Base-by-base conservation (phyloP, 1,140 invertebrate genomes). In the Coptotermes formosanus region DNA sequence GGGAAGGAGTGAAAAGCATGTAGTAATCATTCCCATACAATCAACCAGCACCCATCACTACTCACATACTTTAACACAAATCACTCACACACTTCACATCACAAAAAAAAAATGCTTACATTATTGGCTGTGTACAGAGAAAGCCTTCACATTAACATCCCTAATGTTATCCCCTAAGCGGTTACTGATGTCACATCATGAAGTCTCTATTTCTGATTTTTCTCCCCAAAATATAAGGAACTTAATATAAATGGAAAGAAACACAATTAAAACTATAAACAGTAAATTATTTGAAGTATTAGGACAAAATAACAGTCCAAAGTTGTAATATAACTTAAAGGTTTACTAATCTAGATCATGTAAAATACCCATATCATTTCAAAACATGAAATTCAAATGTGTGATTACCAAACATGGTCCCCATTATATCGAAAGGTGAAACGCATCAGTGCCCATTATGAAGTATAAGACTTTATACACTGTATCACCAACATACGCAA, bases 41-140 rank as follows among this genome's bases (percentile, higher is more conserved):
- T 12, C 52, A 55, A 21, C 21, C 52, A 55, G 14, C 52, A 55
- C 4, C 14, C 52, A 19, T 55, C 52, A 55, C 3, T 55, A 55
- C 52, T 55, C 52, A 30, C 83, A 84, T 38, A 38, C 38, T 38
- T 2, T 38, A 38, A 38, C 38, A 38, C 38, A 2, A 38, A 38
- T 38, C 38, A 55, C 52, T 55, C 52, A 30, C 83, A 84, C 48
- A 52, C 44, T 52, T 48, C 11, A 48, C 45, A 84, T 11, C 8
- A 48, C 1, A 83, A 2, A 83, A 44, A 44, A n/a, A 19, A 19
- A 21, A 7, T 30, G 12, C 19, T 32, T 83, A 25, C 23, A 32
- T n/a, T 83, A 45, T 44, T 48, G 45, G 45, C 38, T 83, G n/a
- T 83, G 38, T 44, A 83, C 43, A 83, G 82, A 83, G 38, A 44